phyloP scores from a whole-genome alignment of 2,888 invertebrate genomes.

The Cordylochernes scorpioides region DNA sequence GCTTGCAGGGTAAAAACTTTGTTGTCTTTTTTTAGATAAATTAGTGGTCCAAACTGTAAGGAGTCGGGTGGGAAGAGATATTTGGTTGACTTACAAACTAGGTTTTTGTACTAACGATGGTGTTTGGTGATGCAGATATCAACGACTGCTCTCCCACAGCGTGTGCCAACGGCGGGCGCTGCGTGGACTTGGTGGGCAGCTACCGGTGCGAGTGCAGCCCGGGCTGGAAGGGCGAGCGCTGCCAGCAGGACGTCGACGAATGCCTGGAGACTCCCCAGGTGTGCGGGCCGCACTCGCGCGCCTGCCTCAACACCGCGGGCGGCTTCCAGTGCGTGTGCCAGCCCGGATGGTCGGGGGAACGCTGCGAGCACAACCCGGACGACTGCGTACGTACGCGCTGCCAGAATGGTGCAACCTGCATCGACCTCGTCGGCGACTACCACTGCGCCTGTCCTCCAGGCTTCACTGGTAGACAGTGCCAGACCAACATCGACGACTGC shows the following conservation, averaged over 20 bases:
- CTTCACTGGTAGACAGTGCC: slow-evolving; percentile 18
- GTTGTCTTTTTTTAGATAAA: no score
- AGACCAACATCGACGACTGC: slow-evolving; percentile 64
- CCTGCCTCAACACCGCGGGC: slow-evolving; percentile 57
- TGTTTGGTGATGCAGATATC: no score
- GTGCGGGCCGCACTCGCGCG: slow-evolving; percentile 29
- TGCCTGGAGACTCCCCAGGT: background rate
- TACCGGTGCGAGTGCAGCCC: slow-evolving; percentile 21
- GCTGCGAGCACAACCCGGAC: slow-evolving; percentile 19
- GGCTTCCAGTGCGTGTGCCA: slow-evolving; percentile 59
- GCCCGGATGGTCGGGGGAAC: slow-evolving; percentile 34
- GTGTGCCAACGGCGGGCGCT: slow-evolving; percentile 22
- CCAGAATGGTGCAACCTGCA: slow-evolving; percentile 21
- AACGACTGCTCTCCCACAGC: slow-evolving; percentile 22
- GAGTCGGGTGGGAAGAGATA: no score
- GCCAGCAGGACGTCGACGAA: slow-evolving; percentile 16
- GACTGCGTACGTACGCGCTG: slow-evolving; percentile 22
- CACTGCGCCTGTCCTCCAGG: slow-evolving; percentile 21
- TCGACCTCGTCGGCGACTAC: slow-evolving; percentile 21
- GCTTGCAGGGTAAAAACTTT: no score
- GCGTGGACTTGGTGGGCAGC: slow-evolving; percentile 20
- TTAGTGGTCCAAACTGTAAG: no score
- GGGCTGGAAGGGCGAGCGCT: slow-evolving; percentile 22
- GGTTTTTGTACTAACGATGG: no score
- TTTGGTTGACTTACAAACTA: no score